Conservation (phyloP, 2,888 invertebrate species). For the Argyresthia goedartella region DNA sequence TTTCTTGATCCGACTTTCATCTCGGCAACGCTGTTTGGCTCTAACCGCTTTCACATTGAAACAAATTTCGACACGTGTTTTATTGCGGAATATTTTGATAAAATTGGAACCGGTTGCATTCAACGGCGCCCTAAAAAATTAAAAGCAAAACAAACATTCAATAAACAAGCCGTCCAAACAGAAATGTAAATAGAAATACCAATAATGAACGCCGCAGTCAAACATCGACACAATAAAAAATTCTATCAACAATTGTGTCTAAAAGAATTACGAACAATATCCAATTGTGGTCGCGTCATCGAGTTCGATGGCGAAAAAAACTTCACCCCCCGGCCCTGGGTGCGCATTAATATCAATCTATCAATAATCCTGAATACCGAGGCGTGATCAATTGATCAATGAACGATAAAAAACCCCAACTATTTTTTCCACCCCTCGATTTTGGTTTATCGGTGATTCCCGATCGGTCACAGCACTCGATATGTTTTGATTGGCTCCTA, state of each 20-base stretch:
- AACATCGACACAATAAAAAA: slow-evolving; percentile 17
- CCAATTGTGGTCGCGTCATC: slow-evolving; percentile 59
- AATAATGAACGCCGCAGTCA: slow-evolving; percentile 22
- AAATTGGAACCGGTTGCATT: slow-evolving; percentile 10
- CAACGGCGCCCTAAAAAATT: slow-evolving; percentile 11
- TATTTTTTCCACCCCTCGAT: slow-evolving; percentile 42
- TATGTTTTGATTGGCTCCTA: slow-evolving; percentile 44
- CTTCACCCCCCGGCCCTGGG: slow-evolving; percentile 41
- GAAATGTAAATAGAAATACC: slow-evolving; percentile 28
- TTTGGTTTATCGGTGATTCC: slow-evolving; percentile 39
- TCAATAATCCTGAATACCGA: slow-evolving; percentile 59
- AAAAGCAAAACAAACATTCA: slow-evolving; percentile 21
- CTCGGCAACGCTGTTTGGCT: not conserved
- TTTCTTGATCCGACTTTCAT: not conserved
- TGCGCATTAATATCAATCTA: slow-evolving; percentile 61
- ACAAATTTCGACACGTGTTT: slow-evolving; percentile 10
- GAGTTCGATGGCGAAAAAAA: slow-evolving; percentile 47
- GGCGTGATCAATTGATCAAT: slow-evolving; percentile 64
- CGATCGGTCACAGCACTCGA: slow-evolving; percentile 31
- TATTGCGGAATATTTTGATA: slow-evolving; percentile 5
- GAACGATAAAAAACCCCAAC: slow-evolving; percentile 43
- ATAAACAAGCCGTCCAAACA: slow-evolving; percentile 22
- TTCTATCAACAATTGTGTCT: slow-evolving; percentile 30
- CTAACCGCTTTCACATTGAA: not conserved
- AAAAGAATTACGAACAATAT: slow-evolving; percentile 50